These are phyloP conservation scores for Chionoecetes opilio DNA, from an alignment of 1,140 invertebrate species.

Conservation along the genomic window DNA sequence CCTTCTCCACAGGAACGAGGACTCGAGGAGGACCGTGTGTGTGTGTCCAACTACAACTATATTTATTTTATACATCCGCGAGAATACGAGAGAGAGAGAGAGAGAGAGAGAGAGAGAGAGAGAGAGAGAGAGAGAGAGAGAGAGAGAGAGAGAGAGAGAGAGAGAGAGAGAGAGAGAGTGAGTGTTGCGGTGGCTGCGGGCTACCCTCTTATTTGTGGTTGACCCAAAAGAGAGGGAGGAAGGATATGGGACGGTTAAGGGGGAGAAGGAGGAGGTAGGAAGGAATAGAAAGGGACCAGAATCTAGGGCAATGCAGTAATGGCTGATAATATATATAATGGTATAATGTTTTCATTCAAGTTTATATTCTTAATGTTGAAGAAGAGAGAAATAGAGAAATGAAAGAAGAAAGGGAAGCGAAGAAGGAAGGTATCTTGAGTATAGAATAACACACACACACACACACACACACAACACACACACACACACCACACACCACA, in stretches of 20 bases:
- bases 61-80: no score
- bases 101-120: slow-evolving; percentile 56
- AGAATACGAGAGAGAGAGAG: slow-evolving; percentile 54
- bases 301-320: no score
- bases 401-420: no score
- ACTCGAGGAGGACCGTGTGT: no score
- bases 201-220: neutral
- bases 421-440: no score
- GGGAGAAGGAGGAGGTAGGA: neutral
- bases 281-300: neutral
- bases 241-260: neutral
- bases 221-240: neutral
- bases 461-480: no score
- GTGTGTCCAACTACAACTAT: no score
- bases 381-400: no score
- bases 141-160: slow-evolving; percentile 44
- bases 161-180: slow-evolving; percentile 47
- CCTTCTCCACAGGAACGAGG: no score
- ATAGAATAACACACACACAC: no score
- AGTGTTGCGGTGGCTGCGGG: neutral
- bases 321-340: no score
- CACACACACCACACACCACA: no score
- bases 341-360: neutral
- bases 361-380: neutral
- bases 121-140: slow-evolving; percentile 30